Evolutionary conservation across 2,888 invertebrate genomes (phyloP).

Genomic region (Cataglyphis rosenhaueri): DNA sequence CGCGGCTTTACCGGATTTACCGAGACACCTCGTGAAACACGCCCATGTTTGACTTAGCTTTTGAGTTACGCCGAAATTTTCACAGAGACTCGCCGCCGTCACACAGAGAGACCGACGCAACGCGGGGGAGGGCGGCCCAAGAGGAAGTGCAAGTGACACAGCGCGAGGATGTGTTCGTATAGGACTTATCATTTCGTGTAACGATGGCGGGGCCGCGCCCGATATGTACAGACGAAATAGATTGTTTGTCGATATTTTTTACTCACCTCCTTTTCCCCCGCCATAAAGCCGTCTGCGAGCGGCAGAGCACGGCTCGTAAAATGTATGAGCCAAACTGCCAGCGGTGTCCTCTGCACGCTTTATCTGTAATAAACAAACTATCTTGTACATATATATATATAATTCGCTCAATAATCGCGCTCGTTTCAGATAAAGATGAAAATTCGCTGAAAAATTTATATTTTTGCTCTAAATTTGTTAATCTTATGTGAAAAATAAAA

Average conservation of each 20-base stretch:
- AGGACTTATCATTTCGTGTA: conserved; percentile 76
- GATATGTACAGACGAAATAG: conserved; percentile 75
- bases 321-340: conserved; percentile 18
- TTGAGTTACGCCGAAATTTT: conserved; percentile 85
- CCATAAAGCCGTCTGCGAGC: conserved; percentile 75
- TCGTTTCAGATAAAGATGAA: not conserved
- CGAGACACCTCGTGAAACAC: conserved; percentile 81
- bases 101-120: conserved; percentile 47
- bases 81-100: conserved; percentile 79
- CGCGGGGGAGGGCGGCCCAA: conserved; percentile 29
- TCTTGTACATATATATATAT: not conserved
- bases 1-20: conserved; percentile 80
- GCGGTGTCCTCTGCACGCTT: conserved; percentile 4
- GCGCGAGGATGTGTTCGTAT: conserved; percentile 49
- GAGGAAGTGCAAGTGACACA: conserved; percentile 56
- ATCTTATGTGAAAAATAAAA: not conserved
- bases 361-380: conserved; percentile 45
- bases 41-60: conserved; percentile 85
- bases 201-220: conserved; percentile 70
- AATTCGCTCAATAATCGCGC: conserved; percentile 13
- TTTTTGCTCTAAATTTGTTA: not conserved
- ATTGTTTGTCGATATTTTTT: conserved; percentile 82
- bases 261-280: conserved; percentile 75
- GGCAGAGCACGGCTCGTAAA: conserved; percentile 68
- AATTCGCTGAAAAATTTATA: not conserved